phyloP scores from a whole-genome alignment of 23 tunicate species.

The Diplosoma virens region DNA sequence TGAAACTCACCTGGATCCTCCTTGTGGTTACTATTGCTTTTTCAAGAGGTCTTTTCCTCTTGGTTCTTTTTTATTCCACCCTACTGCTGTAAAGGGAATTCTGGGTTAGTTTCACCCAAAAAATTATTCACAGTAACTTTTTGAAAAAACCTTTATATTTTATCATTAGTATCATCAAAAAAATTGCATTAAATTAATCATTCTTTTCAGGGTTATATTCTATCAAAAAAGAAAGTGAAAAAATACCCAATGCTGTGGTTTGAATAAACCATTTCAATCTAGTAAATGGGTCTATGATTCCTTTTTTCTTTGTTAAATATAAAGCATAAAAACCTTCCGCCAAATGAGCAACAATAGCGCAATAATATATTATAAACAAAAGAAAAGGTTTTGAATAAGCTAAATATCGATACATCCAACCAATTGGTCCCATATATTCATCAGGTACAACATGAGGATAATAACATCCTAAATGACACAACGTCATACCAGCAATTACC shows the following conservation, averaged over 20 bases:
- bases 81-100: no score
- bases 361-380: background rate
- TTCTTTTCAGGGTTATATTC: background rate
- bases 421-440: constrained; percentile 46
- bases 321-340: constrained; percentile 30
- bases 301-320: constrained; percentile 22
- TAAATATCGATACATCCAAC: constrained; percentile 22
- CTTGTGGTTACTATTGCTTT: no score
- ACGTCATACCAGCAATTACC: constrained; percentile 19
- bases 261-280: constrained; percentile 38
- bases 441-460: constrained; percentile 27
- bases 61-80: no score
- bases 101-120: no score
- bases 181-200: no score
- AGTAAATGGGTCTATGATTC: constrained; percentile 25
- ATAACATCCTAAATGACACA: constrained; percentile 27
- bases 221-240: background rate
- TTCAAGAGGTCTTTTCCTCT: no score
- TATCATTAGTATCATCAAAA: no score
- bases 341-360: constrained; percentile 20
- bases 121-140: no score
- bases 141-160: no score
- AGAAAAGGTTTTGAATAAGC: constrained; percentile 16
- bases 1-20: no score
- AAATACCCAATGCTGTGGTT: constrained; percentile 17